Evolutionary conservation across 1,140 invertebrate species (phyloP).

Genomic region (Brachionus plicatilis): DNA sequence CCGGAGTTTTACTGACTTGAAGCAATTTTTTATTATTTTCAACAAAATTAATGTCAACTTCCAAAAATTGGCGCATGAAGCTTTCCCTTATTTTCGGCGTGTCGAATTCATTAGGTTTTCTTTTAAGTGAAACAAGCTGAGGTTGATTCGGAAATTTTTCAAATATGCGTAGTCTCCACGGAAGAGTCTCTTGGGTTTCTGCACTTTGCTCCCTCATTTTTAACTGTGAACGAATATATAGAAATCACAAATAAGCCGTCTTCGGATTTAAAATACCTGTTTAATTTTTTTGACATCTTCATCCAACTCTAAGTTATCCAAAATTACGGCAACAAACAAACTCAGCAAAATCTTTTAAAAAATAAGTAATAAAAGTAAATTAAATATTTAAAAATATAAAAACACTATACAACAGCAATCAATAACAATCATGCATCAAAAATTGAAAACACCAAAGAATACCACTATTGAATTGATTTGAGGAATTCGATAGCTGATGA

Average conservation of each 20-base stretch:
- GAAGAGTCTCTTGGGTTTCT: conserved; percentile 83
- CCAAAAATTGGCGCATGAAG: conserved; percentile 95
- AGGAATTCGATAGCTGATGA: neutral
- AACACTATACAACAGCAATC: neutral
- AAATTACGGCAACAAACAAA: conserved; percentile 98
- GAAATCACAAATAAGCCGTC: neutral
- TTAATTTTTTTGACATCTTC: conserved; percentile 99
- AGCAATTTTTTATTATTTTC: conserved; percentile 43
- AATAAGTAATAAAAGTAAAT: neutral
- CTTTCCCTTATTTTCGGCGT: conserved; percentile 93
- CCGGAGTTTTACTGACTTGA: neutral
- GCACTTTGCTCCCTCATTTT: conserved; percentile 94
- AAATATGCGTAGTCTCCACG: conserved; percentile 88
- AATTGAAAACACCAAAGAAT: neutral
- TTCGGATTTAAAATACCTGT: conserved; percentile 60
- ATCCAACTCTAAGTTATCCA: conserved; percentile 97
- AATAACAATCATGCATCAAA: neutral
- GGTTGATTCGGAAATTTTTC: conserved; percentile 98
- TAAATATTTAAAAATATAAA: neutral
- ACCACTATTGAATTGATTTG: neutral
- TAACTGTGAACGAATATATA: conserved; percentile 55
- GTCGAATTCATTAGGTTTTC: conserved; percentile 89
- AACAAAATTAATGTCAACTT: conserved; percentile 49
- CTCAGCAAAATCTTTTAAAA: conserved; percentile 85
- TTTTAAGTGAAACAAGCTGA: conserved; percentile 91